phyloP scores from a whole-genome alignment of 64 coral and sea anemone species.

The Orbicella faveolata region DNA sequence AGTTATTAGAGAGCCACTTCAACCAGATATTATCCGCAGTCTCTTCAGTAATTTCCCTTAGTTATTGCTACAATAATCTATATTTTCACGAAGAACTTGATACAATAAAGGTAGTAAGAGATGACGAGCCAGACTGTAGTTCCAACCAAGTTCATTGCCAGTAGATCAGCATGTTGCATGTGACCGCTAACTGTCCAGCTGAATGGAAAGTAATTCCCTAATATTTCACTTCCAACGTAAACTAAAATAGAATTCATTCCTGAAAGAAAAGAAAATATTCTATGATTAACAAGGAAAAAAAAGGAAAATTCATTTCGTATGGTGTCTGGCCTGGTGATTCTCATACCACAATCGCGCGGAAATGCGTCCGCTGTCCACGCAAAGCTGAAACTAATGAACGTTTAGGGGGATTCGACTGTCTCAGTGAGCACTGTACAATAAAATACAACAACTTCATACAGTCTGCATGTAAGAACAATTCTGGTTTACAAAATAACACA shows the following conservation, averaged over 20 bases:
- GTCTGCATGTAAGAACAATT: too few species aligned
- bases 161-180: conserved; percentile 25
- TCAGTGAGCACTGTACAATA: too few species aligned
- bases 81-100: conserved; percentile 73
- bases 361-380: too few species aligned
- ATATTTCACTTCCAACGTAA: conserved; percentile 54
- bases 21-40: too few species aligned
- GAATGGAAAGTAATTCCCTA: conserved; percentile 49
- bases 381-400: too few species aligned
- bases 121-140: conserved; percentile 54
- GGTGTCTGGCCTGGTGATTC: not conserved
- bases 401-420: too few species aligned
- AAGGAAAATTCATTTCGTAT: too few species aligned
- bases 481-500: too few species aligned
- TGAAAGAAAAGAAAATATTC: not conserved
- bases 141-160: conserved; percentile 54
- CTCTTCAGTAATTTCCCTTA: not conserved
- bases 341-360: conserved; percentile 28
- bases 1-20: too few species aligned
- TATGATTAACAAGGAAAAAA: not conserved
- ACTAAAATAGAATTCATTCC: conserved; percentile 65
- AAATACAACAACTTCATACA: too few species aligned
- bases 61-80: not conserved
- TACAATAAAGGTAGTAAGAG: conserved; percentile 50
- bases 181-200: conserved; percentile 49